These are phyloP conservation scores for Cottoperca gobio DNA, from an alignment of 2,797 vertebrate species.

Conservation along the genomic window DNA sequence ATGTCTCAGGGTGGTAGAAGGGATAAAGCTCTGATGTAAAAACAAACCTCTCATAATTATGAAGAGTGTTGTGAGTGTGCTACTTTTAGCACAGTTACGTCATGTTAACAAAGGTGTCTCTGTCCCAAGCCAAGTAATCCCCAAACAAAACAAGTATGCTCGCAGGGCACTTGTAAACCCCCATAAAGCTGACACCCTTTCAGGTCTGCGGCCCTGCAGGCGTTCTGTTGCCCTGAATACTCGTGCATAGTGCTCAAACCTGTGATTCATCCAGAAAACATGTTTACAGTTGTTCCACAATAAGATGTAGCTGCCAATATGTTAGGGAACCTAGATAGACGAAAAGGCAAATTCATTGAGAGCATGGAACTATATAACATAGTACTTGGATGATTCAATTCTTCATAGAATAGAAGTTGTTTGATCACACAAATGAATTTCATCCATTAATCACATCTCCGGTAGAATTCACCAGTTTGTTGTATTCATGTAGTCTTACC, in stretches of 20 bases:
- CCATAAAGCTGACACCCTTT: constrained; percentile 33
- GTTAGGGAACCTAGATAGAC: not conserved
- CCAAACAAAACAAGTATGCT: constrained; percentile 60
- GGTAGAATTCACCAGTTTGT: not conserved
- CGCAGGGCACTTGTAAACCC: constrained; percentile 39
- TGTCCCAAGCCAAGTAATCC: constrained; percentile 75
- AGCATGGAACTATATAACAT: not conserved
- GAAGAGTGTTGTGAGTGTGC: constrained; percentile 21
- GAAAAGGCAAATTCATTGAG: not conserved
- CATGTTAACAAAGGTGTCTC: constrained; percentile 74
- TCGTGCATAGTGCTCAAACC: constrained; percentile 7
- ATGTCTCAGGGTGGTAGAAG: constrained; percentile 25
- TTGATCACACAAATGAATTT: constrained; percentile 5
- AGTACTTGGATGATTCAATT: constrained; percentile 9
- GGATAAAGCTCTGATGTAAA: constrained; percentile 56
- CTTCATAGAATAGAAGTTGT: not conserved
- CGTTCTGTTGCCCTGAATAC: constrained; percentile 9
- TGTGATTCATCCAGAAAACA: constrained; percentile 4
- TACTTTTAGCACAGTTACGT: constrained; percentile 54
- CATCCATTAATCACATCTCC: constrained; percentile 8
- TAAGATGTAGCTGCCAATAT: constrained; percentile 7
- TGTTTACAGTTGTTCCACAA: not conserved
- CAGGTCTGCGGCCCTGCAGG: constrained; percentile 16
- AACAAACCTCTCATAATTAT: constrained; percentile 27
- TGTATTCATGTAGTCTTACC: not conserved